Conservation (phyloP, 2,113 vertebrate genomes). For the Micronycteris hirsuta region DNA sequence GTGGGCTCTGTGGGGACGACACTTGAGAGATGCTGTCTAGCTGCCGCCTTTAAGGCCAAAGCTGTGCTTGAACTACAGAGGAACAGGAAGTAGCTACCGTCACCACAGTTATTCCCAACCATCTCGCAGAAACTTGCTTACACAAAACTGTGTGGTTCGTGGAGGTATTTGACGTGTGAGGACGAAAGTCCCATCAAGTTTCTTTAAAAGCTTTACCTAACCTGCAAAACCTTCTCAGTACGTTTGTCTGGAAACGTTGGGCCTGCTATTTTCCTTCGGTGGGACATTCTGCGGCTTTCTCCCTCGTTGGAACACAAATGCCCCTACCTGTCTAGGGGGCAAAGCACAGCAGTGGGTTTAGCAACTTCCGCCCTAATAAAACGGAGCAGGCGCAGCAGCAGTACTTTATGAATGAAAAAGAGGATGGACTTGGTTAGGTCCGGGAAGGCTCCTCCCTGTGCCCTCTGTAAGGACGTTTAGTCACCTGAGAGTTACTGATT, state of each 20-base stretch:
- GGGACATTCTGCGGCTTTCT: not conserved
- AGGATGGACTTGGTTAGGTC: not conserved
- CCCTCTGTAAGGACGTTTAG: constrained; percentile 52
- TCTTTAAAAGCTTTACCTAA: not conserved
- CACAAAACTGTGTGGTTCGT: not conserved
- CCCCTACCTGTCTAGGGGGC: not conserved
- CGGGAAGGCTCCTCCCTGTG: not conserved
- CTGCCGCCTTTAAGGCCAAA: not conserved
- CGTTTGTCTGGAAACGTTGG: not conserved
- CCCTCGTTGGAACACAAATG: not conserved
- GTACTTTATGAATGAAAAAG: constrained; percentile 58
- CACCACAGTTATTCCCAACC: not conserved
- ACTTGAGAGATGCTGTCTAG: not conserved
- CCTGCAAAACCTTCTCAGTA: not conserved
- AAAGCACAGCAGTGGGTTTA: constrained; percentile 17
- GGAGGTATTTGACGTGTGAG: not conserved
- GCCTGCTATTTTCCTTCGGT: not conserved
- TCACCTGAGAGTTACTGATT: constrained; percentile 82
- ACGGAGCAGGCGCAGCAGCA: not conserved
- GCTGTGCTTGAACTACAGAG: not conserved
- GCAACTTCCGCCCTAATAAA: not conserved
- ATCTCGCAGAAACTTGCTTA: not conserved
- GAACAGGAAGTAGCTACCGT: not conserved
- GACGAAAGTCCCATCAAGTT: not conserved
- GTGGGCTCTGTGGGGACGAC: not conserved